Conservation (phyloP, 2,888 invertebrate species). For the Willowsia nigromaculata region DNA sequence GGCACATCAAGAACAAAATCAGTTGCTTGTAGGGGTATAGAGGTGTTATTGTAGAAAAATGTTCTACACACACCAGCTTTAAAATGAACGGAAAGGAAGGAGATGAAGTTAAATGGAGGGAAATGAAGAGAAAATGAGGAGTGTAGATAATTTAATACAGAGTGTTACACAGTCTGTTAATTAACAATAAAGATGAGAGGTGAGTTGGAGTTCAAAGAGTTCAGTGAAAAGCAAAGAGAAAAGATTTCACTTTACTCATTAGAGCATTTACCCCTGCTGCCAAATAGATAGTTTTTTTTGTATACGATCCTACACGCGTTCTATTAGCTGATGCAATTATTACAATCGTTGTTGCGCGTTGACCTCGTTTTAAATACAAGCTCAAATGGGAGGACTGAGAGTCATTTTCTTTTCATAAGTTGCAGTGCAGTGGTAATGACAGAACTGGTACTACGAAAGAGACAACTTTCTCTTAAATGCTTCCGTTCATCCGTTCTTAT, state of each 20-base stretch:
- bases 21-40: not conserved
- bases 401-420: not conserved
- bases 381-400: not conserved
- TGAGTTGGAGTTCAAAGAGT: not conserved
- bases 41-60: no score
- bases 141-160: not conserved
- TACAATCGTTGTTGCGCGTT: not conserved
- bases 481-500: no score
- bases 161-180: not conserved
- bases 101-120: not conserved
- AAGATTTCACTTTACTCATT: conserved; percentile 13
- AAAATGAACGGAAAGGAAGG: not conserved
- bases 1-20: not conserved
- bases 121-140: not conserved
- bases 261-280: not conserved
- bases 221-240: not conserved
- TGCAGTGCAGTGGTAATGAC: not conserved
- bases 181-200: not conserved
- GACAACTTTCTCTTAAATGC: not conserved
- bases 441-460: not conserved
- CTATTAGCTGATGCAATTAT: not conserved
- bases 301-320: not conserved
- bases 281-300: no score
- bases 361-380: not conserved
- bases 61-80: not conserved